Evolutionary conservation across 1,140 invertebrate species (phyloP), one percentile per base, ranked within the genome.

Genomic region (Nasonia giraulti): DNA sequence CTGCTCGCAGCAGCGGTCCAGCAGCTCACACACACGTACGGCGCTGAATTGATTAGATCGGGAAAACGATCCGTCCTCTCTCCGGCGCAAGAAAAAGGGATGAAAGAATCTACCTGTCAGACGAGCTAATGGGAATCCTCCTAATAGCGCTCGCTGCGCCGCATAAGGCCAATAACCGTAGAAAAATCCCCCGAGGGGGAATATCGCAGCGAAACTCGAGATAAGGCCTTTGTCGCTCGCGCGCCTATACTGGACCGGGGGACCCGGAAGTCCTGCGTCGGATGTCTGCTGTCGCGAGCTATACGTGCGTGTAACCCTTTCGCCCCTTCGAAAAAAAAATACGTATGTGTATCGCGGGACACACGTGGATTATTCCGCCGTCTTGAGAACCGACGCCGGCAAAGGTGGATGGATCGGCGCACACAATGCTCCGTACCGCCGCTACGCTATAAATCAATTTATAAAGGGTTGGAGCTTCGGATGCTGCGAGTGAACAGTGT

Each of bases 161-260:
- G 12, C 2, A 71, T 31, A 71, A 33, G 68, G 68, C 68, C 68
- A 33, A 71, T 31, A 71, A 71, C 23, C 20, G 55, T 62, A 62
- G 55, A 62, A 62, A 62, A 20, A 62, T 62, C 55, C 5, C 55
- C 55, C 17, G 2, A 62, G 55, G 55, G 55, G 55, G 86, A 85
- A 83, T 76, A 68, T 44, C 50, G 50, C 66, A 44, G 33, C 78
- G 89, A 90, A 90, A 90, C 88, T 89, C 84, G 88, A 90, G 89
- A 90, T 89, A 87, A 89, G 86, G 66, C 71, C 66, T 83, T 86
- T 87, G 87, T 87, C 50, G 81, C 23, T 37, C 71, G 33, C 33
- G 33, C 2, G 33, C 33, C 27, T 27, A 27, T 27, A 62, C 55
- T 20, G 50, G 66, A n/a, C n/a, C 17, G 50, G 55, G 66, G n/a